A percentile compares a stretch with the other conserved stretches of the same genome.
These are phyloP conservation scores for Emydura subglobosa DNA, from an alignment of 2,113 vertebrate genomes.

Conservation along the genomic window DNA sequence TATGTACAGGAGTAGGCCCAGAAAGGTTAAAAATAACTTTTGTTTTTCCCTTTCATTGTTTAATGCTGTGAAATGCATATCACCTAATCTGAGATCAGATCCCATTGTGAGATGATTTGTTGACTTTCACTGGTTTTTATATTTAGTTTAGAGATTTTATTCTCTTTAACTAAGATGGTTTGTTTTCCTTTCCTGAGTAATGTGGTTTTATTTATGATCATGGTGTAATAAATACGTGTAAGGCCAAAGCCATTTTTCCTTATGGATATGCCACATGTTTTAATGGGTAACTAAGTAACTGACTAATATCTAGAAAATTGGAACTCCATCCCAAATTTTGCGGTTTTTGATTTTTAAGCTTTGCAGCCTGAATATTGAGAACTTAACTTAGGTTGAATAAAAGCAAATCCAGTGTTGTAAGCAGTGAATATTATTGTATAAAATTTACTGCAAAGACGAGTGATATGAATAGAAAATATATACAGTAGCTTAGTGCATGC, in stretches of 20 bases:
- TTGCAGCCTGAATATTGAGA: neutral
- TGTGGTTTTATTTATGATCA: neutral
- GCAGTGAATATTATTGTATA: constrained; percentile 52
- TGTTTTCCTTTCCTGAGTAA: neutral
- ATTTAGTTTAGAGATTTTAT: neutral
- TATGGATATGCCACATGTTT: neutral
- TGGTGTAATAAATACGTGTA: fast-evolving
- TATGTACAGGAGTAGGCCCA: neutral
- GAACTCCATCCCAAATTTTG: neutral
- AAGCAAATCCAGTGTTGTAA: constrained; percentile 35
- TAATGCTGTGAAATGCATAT: neutral
- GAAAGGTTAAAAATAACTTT: neutral
- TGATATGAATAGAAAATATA: constrained; percentile 74
- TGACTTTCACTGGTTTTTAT: neutral
- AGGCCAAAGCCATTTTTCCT: neutral
- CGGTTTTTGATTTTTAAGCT: neutral
- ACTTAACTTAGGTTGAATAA: neutral
- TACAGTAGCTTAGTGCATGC: constrained; percentile 76
- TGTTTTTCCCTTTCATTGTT: fast-evolving
- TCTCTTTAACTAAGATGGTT: neutral
- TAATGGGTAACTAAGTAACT: fast-evolving
- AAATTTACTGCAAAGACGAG: constrained; percentile 77
- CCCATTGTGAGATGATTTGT: constrained; percentile 9
- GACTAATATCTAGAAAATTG: neutral
- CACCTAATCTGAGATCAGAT: neutral